Evolutionary conservation across 2,113 vertebrate genomes (phyloP).

Genomic region (Eonycteris spelaea): DNA sequence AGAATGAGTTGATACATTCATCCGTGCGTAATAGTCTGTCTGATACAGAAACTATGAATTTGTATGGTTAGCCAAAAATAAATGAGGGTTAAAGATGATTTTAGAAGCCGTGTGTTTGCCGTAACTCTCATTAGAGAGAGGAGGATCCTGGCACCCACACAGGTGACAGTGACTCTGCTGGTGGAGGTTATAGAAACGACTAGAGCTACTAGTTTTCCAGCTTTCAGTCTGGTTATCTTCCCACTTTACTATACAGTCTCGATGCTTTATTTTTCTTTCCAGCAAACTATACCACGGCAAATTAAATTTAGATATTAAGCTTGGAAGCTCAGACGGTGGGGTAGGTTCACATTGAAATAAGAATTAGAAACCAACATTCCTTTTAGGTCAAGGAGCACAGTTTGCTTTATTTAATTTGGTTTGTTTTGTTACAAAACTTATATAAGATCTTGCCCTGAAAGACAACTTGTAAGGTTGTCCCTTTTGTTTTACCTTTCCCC

Average conservation of each 20-base stretch:
- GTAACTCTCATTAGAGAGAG: neutral
- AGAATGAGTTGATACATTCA: slow-evolving; percentile 68
- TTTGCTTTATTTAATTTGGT: neutral
- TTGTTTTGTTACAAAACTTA: neutral
- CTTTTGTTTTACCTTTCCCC: neutral
- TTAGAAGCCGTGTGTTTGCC: neutral
- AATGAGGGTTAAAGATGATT: neutral
- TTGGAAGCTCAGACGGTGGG: neutral
- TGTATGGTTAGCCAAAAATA: neutral
- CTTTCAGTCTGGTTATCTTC: neutral
- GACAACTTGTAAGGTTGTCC: neutral
- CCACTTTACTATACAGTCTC: neutral
- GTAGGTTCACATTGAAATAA: neutral
- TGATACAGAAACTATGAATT: neutral
- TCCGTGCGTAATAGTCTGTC: slow-evolving; percentile 45
- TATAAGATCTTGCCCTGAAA: neutral
- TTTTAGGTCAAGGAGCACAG: neutral
- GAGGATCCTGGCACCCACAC: neutral
- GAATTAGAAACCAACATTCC: neutral
- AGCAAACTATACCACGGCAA: neutral
- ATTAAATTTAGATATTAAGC: slow-evolving; percentile 12
- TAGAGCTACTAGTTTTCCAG: neutral
- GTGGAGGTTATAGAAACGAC: neutral
- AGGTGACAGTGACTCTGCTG: neutral
- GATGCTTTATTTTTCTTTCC: neutral